Evolutionary conservation across 2,113 vertebrate species (phyloP).

Genomic region (Vireo altiloquus): DNA sequence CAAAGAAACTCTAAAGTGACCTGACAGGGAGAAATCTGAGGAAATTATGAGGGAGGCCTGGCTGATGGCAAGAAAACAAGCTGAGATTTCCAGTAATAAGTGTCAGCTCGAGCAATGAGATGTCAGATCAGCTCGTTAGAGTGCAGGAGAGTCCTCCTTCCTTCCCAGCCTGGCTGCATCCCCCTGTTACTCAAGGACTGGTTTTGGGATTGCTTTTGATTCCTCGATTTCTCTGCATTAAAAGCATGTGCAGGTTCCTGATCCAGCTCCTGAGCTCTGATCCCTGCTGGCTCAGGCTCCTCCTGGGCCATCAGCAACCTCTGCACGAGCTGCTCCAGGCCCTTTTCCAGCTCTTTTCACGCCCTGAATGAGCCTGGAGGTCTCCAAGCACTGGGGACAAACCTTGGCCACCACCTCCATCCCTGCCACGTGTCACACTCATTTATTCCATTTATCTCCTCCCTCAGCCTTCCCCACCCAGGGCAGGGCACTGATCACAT

Average conservation of each 20-base stretch:
- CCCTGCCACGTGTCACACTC: neutral
- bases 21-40: constrained; percentile 28
- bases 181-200: neutral
- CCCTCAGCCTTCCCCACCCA: neutral
- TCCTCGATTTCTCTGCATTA: neutral
- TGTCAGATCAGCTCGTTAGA: neutral
- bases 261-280: neutral
- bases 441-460: neutral
- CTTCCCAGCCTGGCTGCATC: neutral
- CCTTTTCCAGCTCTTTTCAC: neutral
- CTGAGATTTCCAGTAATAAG: neutral
- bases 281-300: neutral
- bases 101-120: neutral
- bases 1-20: constrained; percentile 22
- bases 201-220: neutral
- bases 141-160: neutral
- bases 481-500: neutral
- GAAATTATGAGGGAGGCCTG: neutral
- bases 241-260: neutral
- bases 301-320: neutral
- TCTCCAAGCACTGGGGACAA: neutral
- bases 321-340: neutral
- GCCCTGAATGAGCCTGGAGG: neutral
- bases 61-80: neutral
- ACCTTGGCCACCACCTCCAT: neutral